Base-by-base conservation (phyloP, 2,113 vertebrate species). In the Paedocypris sp. region DNA sequence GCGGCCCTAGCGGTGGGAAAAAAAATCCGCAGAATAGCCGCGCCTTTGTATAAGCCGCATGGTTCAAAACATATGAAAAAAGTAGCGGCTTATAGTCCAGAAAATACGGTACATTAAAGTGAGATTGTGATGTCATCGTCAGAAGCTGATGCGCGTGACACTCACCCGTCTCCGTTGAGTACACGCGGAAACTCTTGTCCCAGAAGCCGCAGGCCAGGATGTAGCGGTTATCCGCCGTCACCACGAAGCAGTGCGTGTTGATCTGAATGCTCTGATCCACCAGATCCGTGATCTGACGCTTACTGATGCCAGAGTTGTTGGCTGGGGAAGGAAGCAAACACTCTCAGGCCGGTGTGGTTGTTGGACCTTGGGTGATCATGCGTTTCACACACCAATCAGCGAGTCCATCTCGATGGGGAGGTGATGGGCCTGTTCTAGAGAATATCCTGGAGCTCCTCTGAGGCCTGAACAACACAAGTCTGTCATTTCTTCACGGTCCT, bases 211-310 rank as follows among this genome's bases (percentile, higher is more conserved):
- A 98, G 56, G 93, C 93, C 51, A 98, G 89, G 67, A 98, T 94
- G 75, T 98, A 98, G 71, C 94, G 94, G 77, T 98, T 98, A 83
- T 98, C 94, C 18, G 94, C 94, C 3, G 94, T 98, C 70, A 98
- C 94, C 82, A 98, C 94, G 15, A 98, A 98, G 71, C 94, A 99
- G 64, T 99, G 95, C 0, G 95, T 95, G 67, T 99, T 98, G 85
- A 98, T 99, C 63, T 99, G 95, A 75, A 97, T 99, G 80, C 94
- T 99, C 82, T 99, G 95, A 86, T 98, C 94, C 73, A 98, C 93
- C 39, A 99, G 88, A 84, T 99, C 95, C 49, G 95, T 99, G 82
- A 98, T 99, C 83, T 99, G 95, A 50, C 94, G 86, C 75, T 96
- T 97, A 83, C 90, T 95, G 73, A 97, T 88, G 61, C 95, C 94